These are phyloP conservation scores for Grammomys dolichurus DNA, from an alignment of 2,113 vertebrate species.

Conservation along the genomic window DNA sequence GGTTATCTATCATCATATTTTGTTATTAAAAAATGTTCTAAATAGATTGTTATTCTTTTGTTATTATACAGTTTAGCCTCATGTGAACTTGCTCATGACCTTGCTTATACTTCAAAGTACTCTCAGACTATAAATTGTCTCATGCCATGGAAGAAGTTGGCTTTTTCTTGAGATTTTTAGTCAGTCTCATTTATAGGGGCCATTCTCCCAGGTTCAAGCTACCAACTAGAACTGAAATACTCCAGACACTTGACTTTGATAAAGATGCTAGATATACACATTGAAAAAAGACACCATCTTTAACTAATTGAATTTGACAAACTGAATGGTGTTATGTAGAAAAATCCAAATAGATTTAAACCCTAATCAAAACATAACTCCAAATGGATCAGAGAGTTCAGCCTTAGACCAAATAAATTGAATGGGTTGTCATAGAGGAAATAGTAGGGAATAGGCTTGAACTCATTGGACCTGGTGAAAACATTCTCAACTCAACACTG, in stretches of 20 bases:
- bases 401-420: neutral
- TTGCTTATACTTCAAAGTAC: neutral
- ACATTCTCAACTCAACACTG: neutral
- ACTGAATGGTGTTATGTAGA: neutral
- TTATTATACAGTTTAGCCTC: too few species aligned
- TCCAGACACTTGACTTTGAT: neutral
- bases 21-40: too few species aligned
- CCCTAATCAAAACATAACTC: neutral
- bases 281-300: neutral
- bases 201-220: neutral
- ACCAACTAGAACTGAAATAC: neutral
- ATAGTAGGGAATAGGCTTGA: neutral
- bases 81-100: too few species aligned
- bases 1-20: too few species aligned
- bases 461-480: neutral
- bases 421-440: neutral
- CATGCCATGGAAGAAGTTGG: neutral
- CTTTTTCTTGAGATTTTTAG: neutral
- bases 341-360: neutral
- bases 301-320: neutral
- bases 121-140: neutral
- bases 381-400: neutral
- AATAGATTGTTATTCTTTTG: too few species aligned
- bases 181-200: neutral
- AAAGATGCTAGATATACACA: neutral